Percentiles rank a stretch among this genome's conserved stretches.
Evolutionary conservation across 2,888 invertebrate genomes (phyloP).

Genomic region (Tetheella fluctuosa): DNA sequence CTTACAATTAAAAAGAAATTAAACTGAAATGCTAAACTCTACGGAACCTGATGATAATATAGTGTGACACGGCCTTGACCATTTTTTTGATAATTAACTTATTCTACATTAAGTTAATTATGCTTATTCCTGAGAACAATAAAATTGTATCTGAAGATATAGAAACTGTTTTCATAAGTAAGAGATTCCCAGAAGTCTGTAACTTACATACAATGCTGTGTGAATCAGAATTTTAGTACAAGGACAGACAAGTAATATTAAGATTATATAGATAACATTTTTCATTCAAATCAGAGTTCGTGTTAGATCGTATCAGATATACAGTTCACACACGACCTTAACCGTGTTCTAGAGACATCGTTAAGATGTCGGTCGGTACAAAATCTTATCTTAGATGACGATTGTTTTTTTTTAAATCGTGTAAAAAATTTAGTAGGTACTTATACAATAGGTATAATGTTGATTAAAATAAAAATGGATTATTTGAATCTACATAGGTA

Average conservation of each 20-base stretch:
- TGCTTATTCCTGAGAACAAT: background rate
- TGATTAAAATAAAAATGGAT: too few species aligned
- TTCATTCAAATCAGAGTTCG: background rate
- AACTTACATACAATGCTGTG: background rate
- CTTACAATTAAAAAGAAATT: too few species aligned
- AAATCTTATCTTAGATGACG: too few species aligned
- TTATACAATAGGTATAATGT: too few species aligned
- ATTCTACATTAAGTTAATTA: background rate
- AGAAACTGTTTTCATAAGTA: background rate
- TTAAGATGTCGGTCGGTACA: background rate
- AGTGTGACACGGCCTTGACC: background rate
- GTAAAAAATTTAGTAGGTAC: too few species aligned
- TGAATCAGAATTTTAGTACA: slow-evolving; percentile 2
- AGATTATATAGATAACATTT: background rate
- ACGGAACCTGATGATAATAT: background rate
- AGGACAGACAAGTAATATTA: background rate
- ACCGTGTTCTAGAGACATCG: background rate
- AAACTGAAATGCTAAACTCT: too few species aligned
- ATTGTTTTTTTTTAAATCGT: too few species aligned
- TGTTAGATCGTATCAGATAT: background rate
- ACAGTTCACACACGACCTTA: background rate
- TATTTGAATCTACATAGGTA: too few species aligned
- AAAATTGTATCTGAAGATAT: background rate
- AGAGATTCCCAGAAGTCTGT: background rate
- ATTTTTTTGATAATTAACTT: background rate